Evolutionary conservation across 2,888 invertebrate genomes (phyloP), one percentile per base, ranked within the genome.

Genomic region (Orthosia gracilis): DNA sequence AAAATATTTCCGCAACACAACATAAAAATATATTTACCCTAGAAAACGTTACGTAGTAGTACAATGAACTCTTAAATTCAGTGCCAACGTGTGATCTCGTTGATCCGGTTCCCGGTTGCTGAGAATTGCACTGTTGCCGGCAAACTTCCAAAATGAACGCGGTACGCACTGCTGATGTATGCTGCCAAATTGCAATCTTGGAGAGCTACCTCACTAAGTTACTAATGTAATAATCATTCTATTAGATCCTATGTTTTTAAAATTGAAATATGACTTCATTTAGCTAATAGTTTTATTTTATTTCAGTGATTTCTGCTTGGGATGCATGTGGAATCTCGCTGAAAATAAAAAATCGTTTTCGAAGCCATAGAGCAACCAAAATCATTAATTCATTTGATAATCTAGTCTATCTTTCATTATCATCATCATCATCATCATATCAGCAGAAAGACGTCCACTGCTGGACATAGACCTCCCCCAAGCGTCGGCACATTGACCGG

Each of bases 91-190:
- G 86, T 84, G 89, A 88, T 88, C 76, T 79, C 61, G 83, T 79
- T 88, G 88, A 90, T 89, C 87, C 88, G 84, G 83, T 77, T 80
- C 89, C 87, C 88, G 84, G 83, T 78, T 80, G 65, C 79, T 77
- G 66, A 81, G 80, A 82, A 83, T 80, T 80, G 81, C 84, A 79
- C 73, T 64, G 79, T 80, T 77, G 75, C 79, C 85, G 83, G 86
- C 86, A 80, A 77, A 85, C 82, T 80, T 86, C 83, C 86, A 85
- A 85, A 86, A 84, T 78, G 69, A 72, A 73, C 79, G 79, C 69
- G 59, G 69, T 73, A 80, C 82, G 70, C 85, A 80, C 67, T n/a
- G 40, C 74, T 76, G 72, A 85, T 77, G 67, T 71, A 82, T 81
- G 57, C 72, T 79, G 82, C 86, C 85, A 84, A 85, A 70, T 75